Evolutionary conservation across 2,113 vertebrate genomes (phyloP).

Genomic region (Sylvia atricapilla): DNA sequence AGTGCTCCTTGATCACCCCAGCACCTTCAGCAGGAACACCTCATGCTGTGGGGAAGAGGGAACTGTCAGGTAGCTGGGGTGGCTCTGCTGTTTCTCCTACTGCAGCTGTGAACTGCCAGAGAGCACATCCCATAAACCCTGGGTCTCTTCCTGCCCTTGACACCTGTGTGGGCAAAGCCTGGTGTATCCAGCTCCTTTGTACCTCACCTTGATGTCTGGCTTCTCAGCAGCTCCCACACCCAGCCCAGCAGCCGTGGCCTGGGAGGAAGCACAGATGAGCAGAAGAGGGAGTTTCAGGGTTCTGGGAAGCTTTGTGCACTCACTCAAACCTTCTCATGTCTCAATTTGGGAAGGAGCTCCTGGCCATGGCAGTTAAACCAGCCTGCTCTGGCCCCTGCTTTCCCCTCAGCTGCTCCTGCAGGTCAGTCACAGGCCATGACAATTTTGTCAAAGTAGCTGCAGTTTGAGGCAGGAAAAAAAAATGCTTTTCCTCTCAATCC

Average conservation of each 20-base stretch:
- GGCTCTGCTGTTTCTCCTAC: background rate
- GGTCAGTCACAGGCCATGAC: slow-evolving; percentile 6
- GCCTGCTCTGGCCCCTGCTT: background rate
- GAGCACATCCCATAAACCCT: background rate
- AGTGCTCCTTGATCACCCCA: fast-evolving
- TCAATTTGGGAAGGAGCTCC: background rate
- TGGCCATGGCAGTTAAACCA: background rate
- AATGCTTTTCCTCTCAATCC: background rate
- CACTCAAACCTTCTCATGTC: background rate
- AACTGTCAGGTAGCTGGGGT: background rate
- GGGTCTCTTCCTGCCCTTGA: background rate
- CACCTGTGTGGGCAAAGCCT: background rate
- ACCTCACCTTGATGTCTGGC: background rate
- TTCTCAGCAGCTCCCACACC: background rate
- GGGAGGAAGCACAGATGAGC: background rate
- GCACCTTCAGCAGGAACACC: background rate
- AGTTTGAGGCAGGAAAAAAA: background rate
- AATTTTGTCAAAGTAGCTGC: slow-evolving; percentile 24
- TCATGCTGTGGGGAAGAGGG: background rate
- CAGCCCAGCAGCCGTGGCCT: background rate
- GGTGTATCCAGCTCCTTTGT: background rate
- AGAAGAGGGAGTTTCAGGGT: background rate
- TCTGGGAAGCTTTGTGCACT: background rate
- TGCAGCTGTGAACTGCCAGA: fast-evolving
- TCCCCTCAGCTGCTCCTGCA: fast-evolving